Evolutionary conservation across 2,113 vertebrate species (phyloP).

Genomic region (Saguinus midas): DNA sequence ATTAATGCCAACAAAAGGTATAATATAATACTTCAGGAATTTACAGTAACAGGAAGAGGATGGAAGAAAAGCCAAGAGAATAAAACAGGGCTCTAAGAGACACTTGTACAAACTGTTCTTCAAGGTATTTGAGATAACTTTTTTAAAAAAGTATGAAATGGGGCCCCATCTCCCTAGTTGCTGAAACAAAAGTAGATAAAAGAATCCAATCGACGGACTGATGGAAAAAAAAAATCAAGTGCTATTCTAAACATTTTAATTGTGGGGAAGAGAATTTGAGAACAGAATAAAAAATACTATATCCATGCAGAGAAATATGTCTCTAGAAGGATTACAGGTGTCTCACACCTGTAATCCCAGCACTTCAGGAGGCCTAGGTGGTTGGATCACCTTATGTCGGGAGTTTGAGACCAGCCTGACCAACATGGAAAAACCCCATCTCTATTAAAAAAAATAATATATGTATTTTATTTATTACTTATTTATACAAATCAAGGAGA

Average conservation of each 20-base stretch:
- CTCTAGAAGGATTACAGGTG: background rate
- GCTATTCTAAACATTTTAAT: background rate
- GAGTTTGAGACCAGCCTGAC: too few species aligned
- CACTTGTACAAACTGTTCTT: background rate
- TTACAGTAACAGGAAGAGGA: background rate
- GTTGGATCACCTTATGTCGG: too few species aligned
- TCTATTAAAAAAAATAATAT: too few species aligned
- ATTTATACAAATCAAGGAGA: background rate
- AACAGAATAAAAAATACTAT: background rate
- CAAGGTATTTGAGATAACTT: background rate
- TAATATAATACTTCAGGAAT: background rate
- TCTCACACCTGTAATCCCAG: too few species aligned
- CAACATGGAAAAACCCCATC: too few species aligned
- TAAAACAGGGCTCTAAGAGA: background rate
- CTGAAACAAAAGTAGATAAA: background rate
- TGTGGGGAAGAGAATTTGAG: background rate
- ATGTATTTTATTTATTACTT: too few species aligned
- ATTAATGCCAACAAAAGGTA: background rate
- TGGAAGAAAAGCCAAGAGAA: background rate
- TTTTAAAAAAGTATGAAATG: slow-evolving; percentile 1
- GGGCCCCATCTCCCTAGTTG: background rate
- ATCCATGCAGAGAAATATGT: background rate
- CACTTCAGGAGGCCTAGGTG: too few species aligned
- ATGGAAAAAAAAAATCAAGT: background rate
- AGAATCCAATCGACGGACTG: background rate